Evolutionary conservation across 2,797 vertebrate species (phyloP), one percentile per base, ranked within the genome.

Genomic region (Amblyopsis hoosieri): DNA sequence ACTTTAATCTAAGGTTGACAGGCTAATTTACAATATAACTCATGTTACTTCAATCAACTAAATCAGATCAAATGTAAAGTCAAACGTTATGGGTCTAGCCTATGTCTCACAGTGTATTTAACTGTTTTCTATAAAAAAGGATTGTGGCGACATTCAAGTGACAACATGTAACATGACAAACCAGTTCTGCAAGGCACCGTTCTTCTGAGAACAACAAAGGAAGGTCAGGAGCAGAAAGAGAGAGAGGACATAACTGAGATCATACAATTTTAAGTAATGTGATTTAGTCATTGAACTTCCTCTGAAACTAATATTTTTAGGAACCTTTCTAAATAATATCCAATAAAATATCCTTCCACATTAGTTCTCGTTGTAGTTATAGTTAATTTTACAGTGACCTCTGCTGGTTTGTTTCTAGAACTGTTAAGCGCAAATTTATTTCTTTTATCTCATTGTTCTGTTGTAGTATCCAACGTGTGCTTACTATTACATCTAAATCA

Each of bases 361-460:
- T 45, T 42, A 33, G 57, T 42, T 57, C 2, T 54, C 29, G 13
- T 47, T 3, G 23, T 11, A 14, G 33, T 37, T 37, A 37, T 37
- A 37, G 8, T 37, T 37, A 1, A 37, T 37, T 48, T 37, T 3
- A 45, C 1, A 15, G 57, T 0, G 83, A 59, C 76, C 48, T 62
- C 83, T 82, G 66, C 61, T 80, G 83, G 78, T 59, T 12, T 0
- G 12, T 52, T 31, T 45, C 17, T 5, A 14, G 12, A 70, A 75
- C 7, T 65, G 46, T 33, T 23, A 23, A 23, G 23, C 23, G 3
- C 23, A 29, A 4, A 29, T 29, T 0, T 29, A 29, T 29, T 29
- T 29, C 3, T 23, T 29, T 29, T 29, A 29, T 29, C 3, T 3
- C 0, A 29, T 3, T 29, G 3, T 29, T 29, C 23, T 29, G 23